These are phyloP conservation scores for Salarias fasciatus DNA, from an alignment of 2,797 vertebrate species.

Conservation along the genomic window DNA sequence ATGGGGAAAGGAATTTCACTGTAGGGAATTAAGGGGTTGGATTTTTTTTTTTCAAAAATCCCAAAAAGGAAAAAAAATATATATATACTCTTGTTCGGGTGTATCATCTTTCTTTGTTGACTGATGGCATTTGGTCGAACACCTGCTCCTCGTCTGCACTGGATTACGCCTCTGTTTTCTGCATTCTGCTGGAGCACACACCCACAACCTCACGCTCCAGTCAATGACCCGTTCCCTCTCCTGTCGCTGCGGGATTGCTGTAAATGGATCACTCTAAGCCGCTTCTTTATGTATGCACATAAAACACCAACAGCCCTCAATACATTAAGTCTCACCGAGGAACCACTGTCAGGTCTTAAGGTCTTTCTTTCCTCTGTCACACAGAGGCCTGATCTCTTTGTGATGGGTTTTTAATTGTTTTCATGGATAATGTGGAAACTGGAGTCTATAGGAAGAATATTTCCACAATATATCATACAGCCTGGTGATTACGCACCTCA, in stretches of 20 bases:
- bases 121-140: slow-evolving; percentile 16
- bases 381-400: slow-evolving; percentile 3
- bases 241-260: slow-evolving; percentile 6
- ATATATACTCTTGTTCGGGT: not conserved
- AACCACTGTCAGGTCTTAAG: not conserved
- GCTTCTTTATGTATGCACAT: slow-evolving; percentile 22
- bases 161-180: slow-evolving; percentile 12
- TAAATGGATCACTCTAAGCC: slow-evolving; percentile 3
- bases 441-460: too few species aligned
- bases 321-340: not conserved
- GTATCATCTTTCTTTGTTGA: slow-evolving; percentile 47
- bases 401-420: too few species aligned
- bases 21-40: slow-evolving; percentile 14
- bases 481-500: too few species aligned
- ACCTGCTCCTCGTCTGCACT: not conserved
- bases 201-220: not conserved
- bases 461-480: too few species aligned
- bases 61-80: slow-evolving; percentile 4
- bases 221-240: slow-evolving; percentile 1
- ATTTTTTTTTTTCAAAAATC: slow-evolving; percentile 6
- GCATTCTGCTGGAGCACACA: slow-evolving; percentile 2
- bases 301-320: slow-evolving; percentile 8
- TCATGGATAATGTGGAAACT: too few species aligned
- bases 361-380: not conserved
- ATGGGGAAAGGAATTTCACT: slow-evolving; percentile 34